Evolutionary conservation across 2,888 invertebrate species (phyloP).

Genomic region (Catocala sponsa): DNA sequence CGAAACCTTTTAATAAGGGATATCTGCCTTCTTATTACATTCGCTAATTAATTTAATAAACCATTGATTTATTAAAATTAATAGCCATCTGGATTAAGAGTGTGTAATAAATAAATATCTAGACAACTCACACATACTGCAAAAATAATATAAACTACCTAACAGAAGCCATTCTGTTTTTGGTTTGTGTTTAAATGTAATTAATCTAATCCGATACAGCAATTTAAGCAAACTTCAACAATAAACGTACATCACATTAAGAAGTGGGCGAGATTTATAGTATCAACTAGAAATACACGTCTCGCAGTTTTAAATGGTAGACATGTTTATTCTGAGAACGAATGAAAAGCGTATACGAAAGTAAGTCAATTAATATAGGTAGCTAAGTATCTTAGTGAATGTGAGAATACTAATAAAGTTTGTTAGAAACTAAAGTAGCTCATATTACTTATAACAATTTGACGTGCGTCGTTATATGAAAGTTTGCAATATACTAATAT

Average conservation of each 20-base stretch:
- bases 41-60: conserved; percentile 20
- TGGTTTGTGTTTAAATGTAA: not conserved
- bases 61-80: conserved; percentile 2
- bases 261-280: not conserved
- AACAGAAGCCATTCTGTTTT: too few relatives aligned
- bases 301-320: not conserved
- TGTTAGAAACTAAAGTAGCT: too few relatives aligned
- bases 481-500: too few relatives aligned
- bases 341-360: too few relatives aligned
- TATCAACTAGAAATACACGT: not conserved
- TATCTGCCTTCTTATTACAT: conserved; percentile 34
- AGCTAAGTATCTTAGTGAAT: too few relatives aligned
- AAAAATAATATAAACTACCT: not conserved
- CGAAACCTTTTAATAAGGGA: conserved; percentile 33
- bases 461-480: too few relatives aligned
- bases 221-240: conserved; percentile 8
- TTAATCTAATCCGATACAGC: conserved; percentile 8
- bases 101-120: not conserved
- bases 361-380: too few relatives aligned
- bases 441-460: too few relatives aligned
- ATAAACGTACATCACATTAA: conserved; percentile 13
- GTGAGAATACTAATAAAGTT: too few relatives aligned
- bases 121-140: not conserved
- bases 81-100: not conserved
- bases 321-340: too few relatives aligned